phyloP scores from a whole-genome alignment of 2,797 vertebrate genomes.

The Tapera naevia region DNA sequence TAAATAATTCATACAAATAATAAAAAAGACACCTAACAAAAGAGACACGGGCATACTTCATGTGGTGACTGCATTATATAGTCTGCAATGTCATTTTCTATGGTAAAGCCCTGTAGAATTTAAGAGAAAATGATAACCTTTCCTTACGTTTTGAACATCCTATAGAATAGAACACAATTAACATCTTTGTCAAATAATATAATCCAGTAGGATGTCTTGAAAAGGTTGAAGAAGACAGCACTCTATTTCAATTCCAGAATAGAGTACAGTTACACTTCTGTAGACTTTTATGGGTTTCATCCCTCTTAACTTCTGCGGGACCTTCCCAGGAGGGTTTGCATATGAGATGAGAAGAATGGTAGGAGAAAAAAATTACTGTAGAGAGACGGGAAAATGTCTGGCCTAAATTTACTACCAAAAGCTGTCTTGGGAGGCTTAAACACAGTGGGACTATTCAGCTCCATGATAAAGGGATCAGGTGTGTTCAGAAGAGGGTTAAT shows the following conservation, averaged over 20 bases:
- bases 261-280: not conserved
- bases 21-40: conserved; percentile 38
- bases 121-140: conserved; percentile 16
- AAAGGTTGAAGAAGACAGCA: not conserved
- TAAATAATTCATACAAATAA: conserved; percentile 62
- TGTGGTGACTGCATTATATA: not conserved
- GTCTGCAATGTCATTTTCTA: not conserved
- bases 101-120: conserved; percentile 12
- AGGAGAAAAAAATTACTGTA: not conserved
- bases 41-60: not conserved
- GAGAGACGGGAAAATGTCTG: not conserved
- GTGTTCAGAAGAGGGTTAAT: not conserved
- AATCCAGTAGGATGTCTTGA: not conserved
- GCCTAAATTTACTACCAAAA: not conserved
- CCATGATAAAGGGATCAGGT: not conserved
- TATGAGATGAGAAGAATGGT: not conserved
- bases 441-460: not conserved
- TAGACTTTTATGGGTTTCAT: not conserved
- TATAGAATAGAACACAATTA: conserved; percentile 50
- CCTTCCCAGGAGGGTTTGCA: not conserved
- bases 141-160: conserved; percentile 9
- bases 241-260: not conserved
- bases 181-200: conserved; percentile 18
- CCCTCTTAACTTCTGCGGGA: conserved; percentile 10
- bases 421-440: not conserved